These are phyloP conservation scores for Collichthys lucidus DNA, from an alignment of 2,113 vertebrate genomes.

Conservation along the genomic window DNA sequence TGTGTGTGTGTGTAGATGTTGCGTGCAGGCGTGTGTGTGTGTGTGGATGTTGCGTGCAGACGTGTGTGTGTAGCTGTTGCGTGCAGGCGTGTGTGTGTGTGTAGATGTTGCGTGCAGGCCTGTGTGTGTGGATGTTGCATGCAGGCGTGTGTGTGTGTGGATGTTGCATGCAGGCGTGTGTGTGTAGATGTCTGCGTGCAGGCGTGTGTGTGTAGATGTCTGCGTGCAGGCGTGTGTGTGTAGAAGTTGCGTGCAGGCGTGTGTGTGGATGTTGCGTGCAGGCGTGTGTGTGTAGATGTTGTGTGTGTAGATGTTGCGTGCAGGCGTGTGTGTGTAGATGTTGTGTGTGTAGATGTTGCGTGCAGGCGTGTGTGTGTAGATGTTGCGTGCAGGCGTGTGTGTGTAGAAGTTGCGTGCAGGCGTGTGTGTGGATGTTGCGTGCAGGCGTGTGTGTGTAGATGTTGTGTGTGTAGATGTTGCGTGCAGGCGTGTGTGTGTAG, in stretches of 20 bases:
- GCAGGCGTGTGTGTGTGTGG: neutral
- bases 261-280: neutral
- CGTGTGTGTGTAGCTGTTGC: neutral
- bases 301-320: too few species aligned
- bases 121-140: neutral
- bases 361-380: neutral
- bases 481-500: neutral
- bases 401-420: too few species aligned
- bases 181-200: neutral
- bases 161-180: too few species aligned
- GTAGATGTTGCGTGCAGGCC: neutral
- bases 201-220: neutral
- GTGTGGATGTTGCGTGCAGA: neutral
- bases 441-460: neutral
- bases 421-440: neutral
- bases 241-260: too few species aligned
- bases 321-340: too few species aligned
- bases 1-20: neutral
- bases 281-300: neutral
- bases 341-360: neutral
- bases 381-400: neutral
- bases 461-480: too few species aligned
- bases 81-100: neutral
- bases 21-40: neutral
- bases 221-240: neutral